These are phyloP conservation scores for Oreochromis grahami DNA, from an alignment of 2,797 vertebrate genomes.

Conservation along the genomic window DNA sequence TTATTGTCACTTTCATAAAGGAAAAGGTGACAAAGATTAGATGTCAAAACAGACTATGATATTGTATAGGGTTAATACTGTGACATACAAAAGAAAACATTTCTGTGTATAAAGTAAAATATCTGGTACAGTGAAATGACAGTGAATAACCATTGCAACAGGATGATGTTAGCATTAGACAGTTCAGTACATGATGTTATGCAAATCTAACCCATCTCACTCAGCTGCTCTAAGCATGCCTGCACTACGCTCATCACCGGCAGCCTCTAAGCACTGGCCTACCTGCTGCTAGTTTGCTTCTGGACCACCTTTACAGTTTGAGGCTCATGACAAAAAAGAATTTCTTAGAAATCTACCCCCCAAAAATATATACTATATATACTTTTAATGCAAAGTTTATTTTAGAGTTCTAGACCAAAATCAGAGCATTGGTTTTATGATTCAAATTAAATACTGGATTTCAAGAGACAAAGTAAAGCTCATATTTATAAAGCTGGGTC, in stretches of 20 bases:
- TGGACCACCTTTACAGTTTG: constrained; percentile 34
- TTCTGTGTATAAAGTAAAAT: constrained; percentile 71
- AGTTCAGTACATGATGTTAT: constrained; percentile 64
- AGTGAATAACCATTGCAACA: constrained; percentile 77
- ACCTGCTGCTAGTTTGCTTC: constrained; percentile 44
- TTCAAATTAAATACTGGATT: not conserved
- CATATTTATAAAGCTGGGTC: not conserved
- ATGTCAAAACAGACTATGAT: constrained; percentile 81
- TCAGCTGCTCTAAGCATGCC: constrained; percentile 48
- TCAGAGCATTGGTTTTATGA: not conserved
- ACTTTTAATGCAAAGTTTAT: not conserved
- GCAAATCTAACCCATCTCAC: constrained; percentile 51
- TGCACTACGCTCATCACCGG: constrained; percentile 39
- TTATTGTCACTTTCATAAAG: constrained; percentile 86
- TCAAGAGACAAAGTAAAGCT: not conserved
- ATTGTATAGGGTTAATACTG: constrained; percentile 77
- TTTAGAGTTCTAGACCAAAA: not conserved
- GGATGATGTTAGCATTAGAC: constrained; percentile 76
- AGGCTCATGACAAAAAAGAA: constrained; percentile 71
- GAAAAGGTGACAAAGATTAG: constrained; percentile 89
- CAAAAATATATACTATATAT: not conserved
- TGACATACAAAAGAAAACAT: constrained; percentile 79
- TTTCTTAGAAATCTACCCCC: not conserved
- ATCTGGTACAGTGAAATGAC: constrained; percentile 73
- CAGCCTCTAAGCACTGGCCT: constrained; percentile 44